Conservation (phyloP, 2,797 vertebrate genomes). For the Halcyon smyrnensis region DNA sequence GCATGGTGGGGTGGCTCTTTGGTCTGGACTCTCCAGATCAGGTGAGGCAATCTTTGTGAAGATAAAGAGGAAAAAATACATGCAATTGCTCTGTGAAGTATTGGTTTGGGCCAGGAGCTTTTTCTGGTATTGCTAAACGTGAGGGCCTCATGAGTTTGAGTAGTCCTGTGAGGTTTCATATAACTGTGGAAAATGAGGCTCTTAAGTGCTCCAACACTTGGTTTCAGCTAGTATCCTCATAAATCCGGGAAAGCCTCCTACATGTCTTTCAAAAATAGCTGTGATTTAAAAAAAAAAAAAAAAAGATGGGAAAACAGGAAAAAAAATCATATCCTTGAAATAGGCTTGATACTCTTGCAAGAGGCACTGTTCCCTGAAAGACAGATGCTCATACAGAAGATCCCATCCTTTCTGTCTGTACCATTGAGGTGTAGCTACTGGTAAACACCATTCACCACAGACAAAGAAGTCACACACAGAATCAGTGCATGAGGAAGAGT, state of each 20-base stretch:
- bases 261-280: background rate
- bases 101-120: background rate
- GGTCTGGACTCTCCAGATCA: background rate
- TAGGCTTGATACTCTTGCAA: background rate
- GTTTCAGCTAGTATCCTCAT: background rate
- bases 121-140: background rate
- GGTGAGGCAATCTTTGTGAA: background rate
- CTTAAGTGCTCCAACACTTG: background rate
- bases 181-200: background rate
- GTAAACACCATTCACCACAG: background rate
- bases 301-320: background rate
- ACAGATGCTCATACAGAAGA: background rate
- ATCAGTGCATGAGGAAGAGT: background rate
- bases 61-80: background rate
- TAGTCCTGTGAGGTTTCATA: background rate
- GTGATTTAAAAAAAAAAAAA: background rate
- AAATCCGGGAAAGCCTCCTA: background rate
- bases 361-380: background rate
- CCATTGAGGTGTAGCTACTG: background rate
- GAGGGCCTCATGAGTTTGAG: background rate
- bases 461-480: accelerated
- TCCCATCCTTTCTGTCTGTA: background rate
- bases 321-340: background rate
- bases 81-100: background rate
- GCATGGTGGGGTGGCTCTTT: background rate